Evolutionary conservation across 2,888 invertebrate genomes (phyloP).

Genomic region (Gastrophysa polygoni): DNA sequence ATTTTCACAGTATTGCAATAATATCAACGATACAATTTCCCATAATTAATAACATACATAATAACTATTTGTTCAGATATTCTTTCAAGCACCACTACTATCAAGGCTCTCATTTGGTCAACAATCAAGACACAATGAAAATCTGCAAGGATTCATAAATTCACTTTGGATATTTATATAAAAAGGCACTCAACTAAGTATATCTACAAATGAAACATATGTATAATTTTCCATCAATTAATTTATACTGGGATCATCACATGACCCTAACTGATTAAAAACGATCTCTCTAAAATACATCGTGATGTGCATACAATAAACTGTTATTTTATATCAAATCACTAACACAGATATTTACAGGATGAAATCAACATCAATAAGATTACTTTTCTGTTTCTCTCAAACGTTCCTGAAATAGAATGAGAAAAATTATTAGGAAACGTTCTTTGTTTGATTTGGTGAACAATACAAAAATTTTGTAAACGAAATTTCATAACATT

Average conservation of each 20-base stretch:
- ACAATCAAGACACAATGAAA: conserved; percentile 33
- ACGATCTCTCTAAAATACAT: conserved; percentile 37
- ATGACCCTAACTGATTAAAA: conserved; percentile 17
- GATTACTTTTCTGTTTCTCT: neutral
- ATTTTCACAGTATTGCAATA: conserved; percentile 27
- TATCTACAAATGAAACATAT: conserved; percentile 48
- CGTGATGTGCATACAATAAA: conserved; percentile 40
- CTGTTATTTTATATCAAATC: conserved; percentile 18
- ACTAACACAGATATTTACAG: conserved; percentile 28
- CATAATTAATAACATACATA: conserved; percentile 29
- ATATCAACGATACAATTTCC: conserved; percentile 30
- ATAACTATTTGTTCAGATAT: conserved; percentile 19
- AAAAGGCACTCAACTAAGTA: conserved; percentile 52
- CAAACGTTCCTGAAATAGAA: conserved; percentile 2
- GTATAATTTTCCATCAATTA: conserved; percentile 39
- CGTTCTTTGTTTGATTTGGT: no score
- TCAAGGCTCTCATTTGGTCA: conserved; percentile 31
- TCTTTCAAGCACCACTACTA: conserved; percentile 28
- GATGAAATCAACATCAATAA: neutral
- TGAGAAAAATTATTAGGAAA: conserved; percentile 10
- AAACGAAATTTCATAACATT: no score
- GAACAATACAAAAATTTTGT: no score
- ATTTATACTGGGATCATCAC: conserved; percentile 52
- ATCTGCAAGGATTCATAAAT: no score
- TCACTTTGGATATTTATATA: no score